Conservation (phyloP, 2,113 vertebrate genomes). For the Aptenodytes patagonicus region DNA sequence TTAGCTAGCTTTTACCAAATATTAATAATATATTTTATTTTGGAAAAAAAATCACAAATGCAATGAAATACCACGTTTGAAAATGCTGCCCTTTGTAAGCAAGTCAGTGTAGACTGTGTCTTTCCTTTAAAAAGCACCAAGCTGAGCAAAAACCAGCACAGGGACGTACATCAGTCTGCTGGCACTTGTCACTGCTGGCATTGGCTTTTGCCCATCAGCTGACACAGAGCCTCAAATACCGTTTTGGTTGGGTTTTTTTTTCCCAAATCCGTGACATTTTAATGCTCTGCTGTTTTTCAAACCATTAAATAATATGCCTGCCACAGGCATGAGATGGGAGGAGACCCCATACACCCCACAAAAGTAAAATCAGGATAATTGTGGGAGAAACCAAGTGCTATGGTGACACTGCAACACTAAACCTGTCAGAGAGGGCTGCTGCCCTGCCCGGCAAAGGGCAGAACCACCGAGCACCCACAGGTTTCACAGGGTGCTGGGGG, state of each 20-base stretch:
- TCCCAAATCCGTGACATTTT: not conserved
- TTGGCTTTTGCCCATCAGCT: not conserved
- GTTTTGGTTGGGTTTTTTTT: not conserved
- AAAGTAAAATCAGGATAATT: not conserved
- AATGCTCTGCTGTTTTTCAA: not conserved
- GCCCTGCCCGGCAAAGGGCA: not conserved
- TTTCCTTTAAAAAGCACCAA: not conserved
- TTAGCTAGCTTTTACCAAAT: not conserved
- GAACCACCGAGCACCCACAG: not conserved
- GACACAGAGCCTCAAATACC: not conserved
- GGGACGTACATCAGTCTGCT: not conserved
- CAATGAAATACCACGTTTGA: not conserved
- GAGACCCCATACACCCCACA: fast-evolving
- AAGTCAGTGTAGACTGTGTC: not conserved
- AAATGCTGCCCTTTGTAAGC: not conserved
- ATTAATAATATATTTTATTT: not conserved
- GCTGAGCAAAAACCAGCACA: not conserved
- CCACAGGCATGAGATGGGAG: no score
- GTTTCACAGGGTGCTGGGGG: not conserved
- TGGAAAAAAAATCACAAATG: not conserved
- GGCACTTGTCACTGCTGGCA: not conserved
- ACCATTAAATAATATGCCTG: not conserved
- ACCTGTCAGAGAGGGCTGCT: not conserved
- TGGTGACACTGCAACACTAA: not conserved
- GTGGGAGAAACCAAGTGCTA: not conserved